Evolutionary conservation across 1,140 invertebrate species (phyloP), one percentile per base, ranked within the genome.

Genomic region (Lasioglossum baleicum): DNA sequence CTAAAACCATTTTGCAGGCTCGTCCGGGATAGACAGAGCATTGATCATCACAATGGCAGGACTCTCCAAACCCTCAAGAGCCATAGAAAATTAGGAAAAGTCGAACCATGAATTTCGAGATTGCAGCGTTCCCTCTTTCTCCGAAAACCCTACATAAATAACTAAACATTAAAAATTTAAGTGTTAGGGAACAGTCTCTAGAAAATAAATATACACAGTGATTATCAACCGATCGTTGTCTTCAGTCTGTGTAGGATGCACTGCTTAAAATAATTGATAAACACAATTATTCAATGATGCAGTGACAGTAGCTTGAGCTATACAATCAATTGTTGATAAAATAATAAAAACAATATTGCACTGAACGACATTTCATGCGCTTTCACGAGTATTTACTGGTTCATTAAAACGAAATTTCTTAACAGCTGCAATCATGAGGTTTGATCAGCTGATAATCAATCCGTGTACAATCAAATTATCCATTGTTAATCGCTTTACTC

Each of bases 391-490:
- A 79, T 80, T 83, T 35, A 26, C 17, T 7, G 17, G 11, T 53
- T 53, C 20, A n/a, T 67, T 44, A 71, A 60, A 17, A 48, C 44
- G 13, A 8, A 44, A 71, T 71, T 71, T 60, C 8, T 65, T 6
- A 65, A 42, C 48, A 53, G n/a, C 15, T 44, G 17, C 17, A n/a
- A 26, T 81, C 48, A 48, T 5, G 70, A 51, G 13, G 2, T 22
- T 71, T 17, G 40, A 82, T 82, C 83, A n/a, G 63, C 66, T 85
- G 83, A 85, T 85, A 86, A 86, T 82, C 75, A 53, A 51, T 20
- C 70, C 56, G 48, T 66, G 60, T 44, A 76, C 70, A 74, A 85
- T 31, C 63, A 81, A 81, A 83, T 15, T 76, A 84, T 75, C 70
- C 15, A 26, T 48, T 56, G 13, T 58, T 73, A 58, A 48, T 73